These are phyloP conservation scores for Polypterus bichir DNA, from an alignment of 2,113 vertebrate species.

Conservation along the genomic window DNA sequence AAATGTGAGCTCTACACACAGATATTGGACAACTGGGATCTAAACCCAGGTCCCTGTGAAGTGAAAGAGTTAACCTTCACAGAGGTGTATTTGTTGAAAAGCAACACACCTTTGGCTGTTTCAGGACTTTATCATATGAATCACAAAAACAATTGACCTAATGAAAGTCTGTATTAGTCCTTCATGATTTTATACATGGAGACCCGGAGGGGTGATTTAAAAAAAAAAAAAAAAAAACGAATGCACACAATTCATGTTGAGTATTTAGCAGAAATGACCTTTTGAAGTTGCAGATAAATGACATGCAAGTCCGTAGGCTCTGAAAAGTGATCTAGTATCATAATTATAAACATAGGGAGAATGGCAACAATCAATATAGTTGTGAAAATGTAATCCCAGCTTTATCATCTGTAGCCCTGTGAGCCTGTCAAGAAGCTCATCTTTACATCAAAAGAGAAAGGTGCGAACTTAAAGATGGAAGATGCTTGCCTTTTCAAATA, in stretches of 20 bases:
- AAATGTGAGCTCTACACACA: no score
- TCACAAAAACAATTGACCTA: no score
- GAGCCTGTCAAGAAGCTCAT: background rate
- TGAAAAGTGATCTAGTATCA: constrained; percentile 20
- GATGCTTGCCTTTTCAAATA: background rate
- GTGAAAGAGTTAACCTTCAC: no score
- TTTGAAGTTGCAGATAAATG: constrained; percentile 30
- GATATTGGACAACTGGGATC: no score
- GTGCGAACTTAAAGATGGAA: background rate
- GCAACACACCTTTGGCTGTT: no score
- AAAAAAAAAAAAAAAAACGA: background rate
- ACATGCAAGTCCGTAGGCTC: constrained; percentile 23
- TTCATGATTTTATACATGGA: no score
- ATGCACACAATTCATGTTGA: constrained; percentile 1
- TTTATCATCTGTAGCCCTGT: background rate
- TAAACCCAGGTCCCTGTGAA: no score
- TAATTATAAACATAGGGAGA: constrained; percentile 17
- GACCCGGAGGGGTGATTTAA: no score
- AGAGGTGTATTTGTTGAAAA: no score
- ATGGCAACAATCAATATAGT: background rate
- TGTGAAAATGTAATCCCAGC: background rate
- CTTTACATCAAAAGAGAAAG: background rate
- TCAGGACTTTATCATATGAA: no score
- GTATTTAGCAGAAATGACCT: constrained; percentile 25
- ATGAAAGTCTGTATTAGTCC: no score